phyloP scores from a whole-genome alignment of 2,113 vertebrate species.

The Malurus melanocephalus region DNA sequence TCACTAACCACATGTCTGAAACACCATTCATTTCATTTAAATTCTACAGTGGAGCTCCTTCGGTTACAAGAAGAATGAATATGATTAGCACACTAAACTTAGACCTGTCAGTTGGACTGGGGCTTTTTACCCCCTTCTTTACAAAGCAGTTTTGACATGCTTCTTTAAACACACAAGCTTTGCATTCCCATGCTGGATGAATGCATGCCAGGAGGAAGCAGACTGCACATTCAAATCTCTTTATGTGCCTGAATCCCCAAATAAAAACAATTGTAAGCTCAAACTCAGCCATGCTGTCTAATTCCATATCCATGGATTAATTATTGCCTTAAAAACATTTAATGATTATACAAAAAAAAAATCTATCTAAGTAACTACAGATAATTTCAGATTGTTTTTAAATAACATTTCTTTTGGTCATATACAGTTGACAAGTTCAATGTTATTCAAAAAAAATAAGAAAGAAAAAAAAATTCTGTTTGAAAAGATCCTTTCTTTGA shows the following conservation, averaged over 20 bases:
- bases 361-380: neutral
- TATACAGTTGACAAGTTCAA: neutral
- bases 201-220: slow-evolving; percentile 10
- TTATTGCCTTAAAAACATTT: neutral
- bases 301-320: neutral
- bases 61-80: slow-evolving; percentile 29
- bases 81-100: slow-evolving; percentile 41
- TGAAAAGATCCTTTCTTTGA: neutral
- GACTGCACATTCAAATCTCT: neutral
- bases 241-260: neutral
- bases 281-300: neutral
- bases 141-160: slow-evolving; percentile 44
- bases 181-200: slow-evolving; percentile 14
- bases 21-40: slow-evolving; percentile 55
- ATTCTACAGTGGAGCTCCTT: slow-evolving; percentile 37
- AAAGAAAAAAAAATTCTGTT: neutral
- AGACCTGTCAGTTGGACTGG: neutral
- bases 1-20: slow-evolving; percentile 36
- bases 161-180: slow-evolving; percentile 36
- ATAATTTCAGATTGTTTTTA: neutral
- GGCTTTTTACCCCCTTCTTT: neutral
- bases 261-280: slow-evolving; percentile 24
- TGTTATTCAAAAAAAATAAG: neutral
- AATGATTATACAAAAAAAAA: neutral
- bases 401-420: neutral